Evolutionary conservation across 2,888 invertebrate genomes (phyloP).

Genomic region (Plutella xylostella): DNA sequence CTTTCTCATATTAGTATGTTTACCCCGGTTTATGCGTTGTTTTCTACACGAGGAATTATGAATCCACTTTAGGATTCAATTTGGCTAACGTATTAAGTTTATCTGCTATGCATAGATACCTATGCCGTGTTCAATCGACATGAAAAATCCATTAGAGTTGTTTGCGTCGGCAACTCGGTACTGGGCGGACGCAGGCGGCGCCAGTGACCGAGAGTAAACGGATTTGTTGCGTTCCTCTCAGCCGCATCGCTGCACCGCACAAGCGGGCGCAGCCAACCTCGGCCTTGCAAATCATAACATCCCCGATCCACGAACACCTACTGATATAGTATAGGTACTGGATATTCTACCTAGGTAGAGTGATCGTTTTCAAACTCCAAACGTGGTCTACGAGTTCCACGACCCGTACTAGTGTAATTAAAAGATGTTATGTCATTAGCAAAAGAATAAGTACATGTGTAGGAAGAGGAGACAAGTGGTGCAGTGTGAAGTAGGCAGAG

Average conservation of each 20-base stretch:
- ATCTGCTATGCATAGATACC: slow-evolving; percentile 2
- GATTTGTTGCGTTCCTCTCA: slow-evolving; percentile 46
- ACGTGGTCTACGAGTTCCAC: no score
- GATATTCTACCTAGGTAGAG: no score
- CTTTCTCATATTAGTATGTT: no score
- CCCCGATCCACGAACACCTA: no score
- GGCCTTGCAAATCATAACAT: no score
- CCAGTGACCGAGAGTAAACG: slow-evolving; percentile 63
- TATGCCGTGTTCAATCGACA: slow-evolving; percentile 56
- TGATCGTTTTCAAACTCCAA: no score
- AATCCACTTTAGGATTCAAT: neutral
- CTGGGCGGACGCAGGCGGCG: slow-evolving; percentile 39
- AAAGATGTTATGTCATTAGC: slow-evolving; percentile 42
- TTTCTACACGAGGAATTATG: neutral
- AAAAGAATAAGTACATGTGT: slow-evolving; percentile 54
- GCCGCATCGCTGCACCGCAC: slow-evolving; percentile 7
- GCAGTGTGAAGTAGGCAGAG: slow-evolving; percentile 37
- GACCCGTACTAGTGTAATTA: no score
- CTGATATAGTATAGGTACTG: no score
- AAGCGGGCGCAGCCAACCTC: slow-evolving; percentile 1
- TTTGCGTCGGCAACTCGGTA: slow-evolving; percentile 51
- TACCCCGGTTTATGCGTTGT: no score
- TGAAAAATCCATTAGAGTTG: slow-evolving; percentile 66
- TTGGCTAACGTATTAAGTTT: slow-evolving; percentile 4
- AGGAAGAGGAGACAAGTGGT: slow-evolving; percentile 45